phyloP scores from a whole-genome alignment of 2,797 vertebrate species.

The Gorsachius magnificus region DNA sequence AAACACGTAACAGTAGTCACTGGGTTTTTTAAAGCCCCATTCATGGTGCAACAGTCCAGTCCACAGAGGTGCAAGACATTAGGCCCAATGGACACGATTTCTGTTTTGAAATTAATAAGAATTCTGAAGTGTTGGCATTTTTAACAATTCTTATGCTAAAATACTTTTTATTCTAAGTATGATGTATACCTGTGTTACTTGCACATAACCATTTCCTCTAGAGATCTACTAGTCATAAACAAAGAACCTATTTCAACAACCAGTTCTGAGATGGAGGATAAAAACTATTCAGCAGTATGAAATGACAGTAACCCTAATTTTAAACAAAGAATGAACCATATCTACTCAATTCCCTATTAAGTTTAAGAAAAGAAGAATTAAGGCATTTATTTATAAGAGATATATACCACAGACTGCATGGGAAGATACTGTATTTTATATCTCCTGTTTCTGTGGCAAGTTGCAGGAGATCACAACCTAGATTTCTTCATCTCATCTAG shows the following conservation, averaged over 20 bases:
- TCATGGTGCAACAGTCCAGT: not conserved
- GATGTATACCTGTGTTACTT: not conserved
- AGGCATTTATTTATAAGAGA: not conserved
- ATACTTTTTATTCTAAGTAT: not conserved
- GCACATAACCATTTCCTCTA: not conserved
- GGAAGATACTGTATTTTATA: not conserved
- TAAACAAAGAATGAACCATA: not conserved
- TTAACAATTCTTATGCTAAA: not conserved
- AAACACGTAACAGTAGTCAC: not conserved
- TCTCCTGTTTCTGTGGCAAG: not conserved
- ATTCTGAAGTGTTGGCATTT: not conserved
- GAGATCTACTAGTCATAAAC: not conserved
- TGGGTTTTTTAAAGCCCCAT: not conserved
- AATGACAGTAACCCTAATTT: not conserved
- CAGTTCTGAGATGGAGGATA: not conserved
- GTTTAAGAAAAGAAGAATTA: not conserved
- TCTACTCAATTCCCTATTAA: not conserved
- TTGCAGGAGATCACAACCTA: not conserved
- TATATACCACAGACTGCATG: not conserved
- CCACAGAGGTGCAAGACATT: not conserved
- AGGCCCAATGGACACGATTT: rapidly evolving
- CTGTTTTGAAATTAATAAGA: not conserved
- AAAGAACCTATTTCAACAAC: not conserved
- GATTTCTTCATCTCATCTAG: not conserved
- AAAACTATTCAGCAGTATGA: not conserved